Percentiles rank a stretch among this genome's conserved stretches.
Conservation (phyloP, 2,888 invertebrate species). For the Serrognathus titanus region DNA sequence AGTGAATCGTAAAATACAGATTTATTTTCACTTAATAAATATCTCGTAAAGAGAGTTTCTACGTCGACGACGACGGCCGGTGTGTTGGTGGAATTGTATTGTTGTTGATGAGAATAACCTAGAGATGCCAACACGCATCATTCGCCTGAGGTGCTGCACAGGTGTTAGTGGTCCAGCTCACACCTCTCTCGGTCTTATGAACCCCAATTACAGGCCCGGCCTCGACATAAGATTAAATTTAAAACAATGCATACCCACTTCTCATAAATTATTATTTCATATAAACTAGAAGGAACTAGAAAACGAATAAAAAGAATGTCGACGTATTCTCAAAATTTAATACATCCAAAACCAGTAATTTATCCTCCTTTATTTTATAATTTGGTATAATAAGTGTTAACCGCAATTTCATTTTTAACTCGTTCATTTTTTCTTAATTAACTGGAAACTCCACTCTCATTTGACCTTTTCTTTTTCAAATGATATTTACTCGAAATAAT, state of each 20-base stretch:
- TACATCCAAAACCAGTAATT: conserved; percentile 10
- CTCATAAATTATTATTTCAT: conserved; percentile 32
- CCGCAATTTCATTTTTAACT: conserved; percentile 1
- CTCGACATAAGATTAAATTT: conserved; percentile 49
- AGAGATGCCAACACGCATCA: conserved; percentile 42
- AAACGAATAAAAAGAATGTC: conserved; percentile 1
- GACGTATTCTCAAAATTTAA: conserved; percentile 5
- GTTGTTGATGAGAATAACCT: conserved; percentile 15
- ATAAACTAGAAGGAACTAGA: conserved; percentile 26
- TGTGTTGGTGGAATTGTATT: conserved; percentile 17
- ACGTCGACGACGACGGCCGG: not conserved
- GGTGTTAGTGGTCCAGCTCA: conserved; percentile 43
- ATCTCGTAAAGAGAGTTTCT: not conserved
- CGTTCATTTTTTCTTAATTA: not conserved
- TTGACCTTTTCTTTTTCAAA: not conserved
- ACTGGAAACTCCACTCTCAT: conserved; percentile 1
- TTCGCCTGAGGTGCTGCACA: conserved; percentile 42
- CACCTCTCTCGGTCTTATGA: conserved; percentile 46
- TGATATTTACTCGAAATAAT: no score
- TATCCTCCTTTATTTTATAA: conserved; percentile 14
- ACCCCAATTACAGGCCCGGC: conserved; percentile 49
- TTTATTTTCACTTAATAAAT: no score
- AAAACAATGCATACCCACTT: conserved; percentile 46
- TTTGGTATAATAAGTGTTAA: conserved; percentile 12
- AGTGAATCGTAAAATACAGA: no score